These are phyloP conservation scores for Drosophila murphyi DNA, from an alignment of 1,140 invertebrate species.

Conservation along the genomic window DNA sequence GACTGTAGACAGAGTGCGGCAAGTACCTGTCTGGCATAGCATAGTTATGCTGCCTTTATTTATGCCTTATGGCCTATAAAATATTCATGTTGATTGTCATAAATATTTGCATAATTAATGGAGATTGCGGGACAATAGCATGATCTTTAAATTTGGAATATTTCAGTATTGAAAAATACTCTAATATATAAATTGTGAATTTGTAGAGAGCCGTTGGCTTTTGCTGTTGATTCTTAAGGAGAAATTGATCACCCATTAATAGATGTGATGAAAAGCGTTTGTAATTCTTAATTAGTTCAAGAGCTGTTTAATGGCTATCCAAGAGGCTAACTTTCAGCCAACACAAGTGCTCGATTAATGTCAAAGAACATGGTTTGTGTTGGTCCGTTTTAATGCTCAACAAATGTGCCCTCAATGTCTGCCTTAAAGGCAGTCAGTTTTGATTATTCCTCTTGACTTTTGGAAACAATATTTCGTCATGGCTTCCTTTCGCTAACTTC, in stretches of 20 bases:
- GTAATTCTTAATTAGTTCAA: too few species aligned
- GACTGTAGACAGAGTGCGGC: conserved; percentile 9
- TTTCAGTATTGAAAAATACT: too few species aligned
- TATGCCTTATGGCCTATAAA: conserved; percentile 15
- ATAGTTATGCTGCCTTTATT: background rate
- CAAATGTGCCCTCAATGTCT: conserved; percentile 6
- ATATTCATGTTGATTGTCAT: conserved; percentile 34
- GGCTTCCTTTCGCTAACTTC: conserved; percentile 36
- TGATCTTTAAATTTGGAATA: background rate
- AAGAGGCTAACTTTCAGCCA: too few species aligned
- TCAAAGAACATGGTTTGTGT: too few species aligned
- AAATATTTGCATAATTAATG: conserved; percentile 48
- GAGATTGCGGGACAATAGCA: background rate
- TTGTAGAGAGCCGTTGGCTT: too few species aligned
- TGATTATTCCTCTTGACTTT: conserved; percentile 27
- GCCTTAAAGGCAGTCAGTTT: conserved; percentile 31
- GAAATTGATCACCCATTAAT: too few species aligned
- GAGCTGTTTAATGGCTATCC: too few species aligned
- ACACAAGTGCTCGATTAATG: too few species aligned
- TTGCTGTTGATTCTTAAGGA: too few species aligned
- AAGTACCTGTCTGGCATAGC: conserved; percentile 35
- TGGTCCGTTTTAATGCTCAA: background rate
- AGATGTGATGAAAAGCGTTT: too few species aligned
- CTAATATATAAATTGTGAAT: too few species aligned
- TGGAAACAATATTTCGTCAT: conserved; percentile 38